Evolutionary conservation across 1,140 invertebrate species (phyloP).

Genomic region (Cyphomyrmex costatus): DNA sequence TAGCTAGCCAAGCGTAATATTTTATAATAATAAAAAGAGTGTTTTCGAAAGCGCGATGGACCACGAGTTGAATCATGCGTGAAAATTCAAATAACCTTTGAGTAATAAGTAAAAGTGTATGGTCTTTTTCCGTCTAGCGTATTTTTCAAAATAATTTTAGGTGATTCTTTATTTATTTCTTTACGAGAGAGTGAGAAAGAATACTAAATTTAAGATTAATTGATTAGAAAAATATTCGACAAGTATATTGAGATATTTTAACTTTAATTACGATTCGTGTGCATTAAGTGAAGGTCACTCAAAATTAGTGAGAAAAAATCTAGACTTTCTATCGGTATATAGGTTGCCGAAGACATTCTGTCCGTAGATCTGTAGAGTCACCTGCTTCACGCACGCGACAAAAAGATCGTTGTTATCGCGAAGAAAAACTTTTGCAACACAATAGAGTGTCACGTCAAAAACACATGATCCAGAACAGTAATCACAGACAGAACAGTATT

Average conservation of each 20-base stretch:
- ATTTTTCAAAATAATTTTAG: neutral
- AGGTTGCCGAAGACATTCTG: slow-evolving; percentile 4
- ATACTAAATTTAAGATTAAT: neutral
- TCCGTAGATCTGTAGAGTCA: slow-evolving; percentile 1
- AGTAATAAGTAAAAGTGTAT: slow-evolving; percentile 2
- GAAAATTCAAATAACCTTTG: slow-evolving; percentile 13
- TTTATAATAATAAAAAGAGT: slow-evolving; percentile 23
- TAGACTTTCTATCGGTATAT: slow-evolving; percentile 29
- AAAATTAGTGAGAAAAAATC: slow-evolving; percentile 21
- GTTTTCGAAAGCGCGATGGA: slow-evolving; percentile 8
- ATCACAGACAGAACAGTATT: slow-evolving; percentile 20
- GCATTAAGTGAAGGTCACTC: neutral
- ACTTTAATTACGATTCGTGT: neutral
- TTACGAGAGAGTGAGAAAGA: too few species aligned
- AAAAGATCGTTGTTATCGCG: slow-evolving; percentile 18
- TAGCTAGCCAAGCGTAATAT: neutral
- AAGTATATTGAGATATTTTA: neutral
- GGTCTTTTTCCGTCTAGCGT: neutral
- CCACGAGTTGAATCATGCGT: slow-evolving; percentile 28
- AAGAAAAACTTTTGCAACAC: slow-evolving; percentile 53
- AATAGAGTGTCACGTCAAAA: slow-evolving; percentile 59
- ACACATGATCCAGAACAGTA: slow-evolving; percentile 18
- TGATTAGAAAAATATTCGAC: neutral
- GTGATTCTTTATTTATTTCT: neutral
- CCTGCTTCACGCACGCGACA: slow-evolving; percentile 37